Percentiles rank a stretch among this genome's conserved stretches.
Evolutionary conservation across 2,113 vertebrate species (phyloP).

Genomic region (Kryptolebias marmoratus): DNA sequence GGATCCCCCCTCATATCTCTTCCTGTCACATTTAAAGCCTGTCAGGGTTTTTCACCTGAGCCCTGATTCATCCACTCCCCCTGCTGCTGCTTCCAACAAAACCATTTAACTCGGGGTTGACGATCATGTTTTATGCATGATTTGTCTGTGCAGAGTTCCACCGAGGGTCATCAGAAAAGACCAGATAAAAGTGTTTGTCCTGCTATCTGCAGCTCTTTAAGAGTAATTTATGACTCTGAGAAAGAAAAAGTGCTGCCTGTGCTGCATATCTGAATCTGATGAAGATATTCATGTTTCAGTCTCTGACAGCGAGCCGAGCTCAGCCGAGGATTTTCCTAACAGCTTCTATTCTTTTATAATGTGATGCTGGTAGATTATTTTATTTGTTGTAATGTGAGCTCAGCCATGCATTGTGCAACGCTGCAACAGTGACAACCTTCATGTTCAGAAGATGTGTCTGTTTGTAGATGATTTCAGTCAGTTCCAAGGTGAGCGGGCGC

Average conservation of each 20-base stretch:
- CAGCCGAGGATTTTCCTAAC: no score
- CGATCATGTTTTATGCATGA: slow-evolving; percentile 50
- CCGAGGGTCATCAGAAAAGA: slow-evolving; percentile 14
- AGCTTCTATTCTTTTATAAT: no score
- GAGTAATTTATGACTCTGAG: slow-evolving; percentile 24
- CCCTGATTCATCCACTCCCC: slow-evolving; percentile 47
- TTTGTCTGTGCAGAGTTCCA: slow-evolving; percentile 23
- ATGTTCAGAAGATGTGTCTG: slow-evolving; percentile 24
- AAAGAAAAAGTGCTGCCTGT: no score
- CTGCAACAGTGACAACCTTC: slow-evolving; percentile 2
- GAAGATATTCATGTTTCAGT: no score
- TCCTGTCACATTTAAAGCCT: slow-evolving; percentile 49
- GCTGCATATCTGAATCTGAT: no score
- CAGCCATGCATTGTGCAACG: slow-evolving; percentile 22
- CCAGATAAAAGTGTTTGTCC: slow-evolving; percentile 17
- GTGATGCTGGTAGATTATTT: background rate
- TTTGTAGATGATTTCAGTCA: slow-evolving; percentile 29
- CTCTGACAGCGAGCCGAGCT: no score
- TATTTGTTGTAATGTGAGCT: slow-evolving; percentile 14
- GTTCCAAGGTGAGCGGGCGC: slow-evolving; percentile 47
- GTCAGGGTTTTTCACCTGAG: slow-evolving; percentile 40
- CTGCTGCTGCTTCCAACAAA: slow-evolving; percentile 31
- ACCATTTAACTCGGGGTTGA: slow-evolving; percentile 29
- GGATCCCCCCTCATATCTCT: slow-evolving; percentile 30
- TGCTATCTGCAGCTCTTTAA: slow-evolving; percentile 11